phyloP scores from a whole-genome alignment of 2,888 invertebrate species.

The Diarsia dahlii region DNA sequence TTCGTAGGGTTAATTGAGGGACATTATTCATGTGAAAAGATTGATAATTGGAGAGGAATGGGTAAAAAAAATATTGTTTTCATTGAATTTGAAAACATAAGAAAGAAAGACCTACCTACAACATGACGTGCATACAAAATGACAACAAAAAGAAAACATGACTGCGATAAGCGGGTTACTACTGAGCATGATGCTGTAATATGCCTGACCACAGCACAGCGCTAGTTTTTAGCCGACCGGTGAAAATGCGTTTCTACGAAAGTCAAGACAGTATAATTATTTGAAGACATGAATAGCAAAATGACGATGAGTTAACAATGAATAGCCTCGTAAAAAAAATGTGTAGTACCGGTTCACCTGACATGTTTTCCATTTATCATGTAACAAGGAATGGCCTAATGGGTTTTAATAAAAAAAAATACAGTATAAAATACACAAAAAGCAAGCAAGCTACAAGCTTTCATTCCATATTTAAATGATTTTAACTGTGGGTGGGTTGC shows the following conservation, averaged over 20 bases:
- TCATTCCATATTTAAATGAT: neutral
- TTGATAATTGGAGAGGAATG: constrained; percentile 1
- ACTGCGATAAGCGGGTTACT: too few species aligned
- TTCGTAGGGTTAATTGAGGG: constrained; percentile 51
- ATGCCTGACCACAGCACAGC: too few species aligned
- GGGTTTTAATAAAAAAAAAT: neutral
- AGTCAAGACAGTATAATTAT: too few species aligned
- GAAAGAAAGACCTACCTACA: too few species aligned
- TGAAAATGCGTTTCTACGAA: too few species aligned
- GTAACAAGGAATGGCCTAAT: neutral
- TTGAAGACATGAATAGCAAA: too few species aligned
- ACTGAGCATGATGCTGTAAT: too few species aligned
- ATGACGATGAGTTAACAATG: neutral
- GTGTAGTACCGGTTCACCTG: too few species aligned
- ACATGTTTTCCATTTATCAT: neutral
- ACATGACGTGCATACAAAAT: too few species aligned
- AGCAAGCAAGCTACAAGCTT: neutral
- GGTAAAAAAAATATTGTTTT: neutral
- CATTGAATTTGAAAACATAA: neutral
- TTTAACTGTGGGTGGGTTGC: neutral
- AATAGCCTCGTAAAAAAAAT: neutral
- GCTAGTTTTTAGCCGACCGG: too few species aligned
- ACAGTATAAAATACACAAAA: too few species aligned
- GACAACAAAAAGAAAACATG: too few species aligned
- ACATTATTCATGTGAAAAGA: constrained; percentile 48